Evolutionary conservation across 2,888 invertebrate genomes (phyloP).

Genomic region (Frankliniella fusca): DNA sequence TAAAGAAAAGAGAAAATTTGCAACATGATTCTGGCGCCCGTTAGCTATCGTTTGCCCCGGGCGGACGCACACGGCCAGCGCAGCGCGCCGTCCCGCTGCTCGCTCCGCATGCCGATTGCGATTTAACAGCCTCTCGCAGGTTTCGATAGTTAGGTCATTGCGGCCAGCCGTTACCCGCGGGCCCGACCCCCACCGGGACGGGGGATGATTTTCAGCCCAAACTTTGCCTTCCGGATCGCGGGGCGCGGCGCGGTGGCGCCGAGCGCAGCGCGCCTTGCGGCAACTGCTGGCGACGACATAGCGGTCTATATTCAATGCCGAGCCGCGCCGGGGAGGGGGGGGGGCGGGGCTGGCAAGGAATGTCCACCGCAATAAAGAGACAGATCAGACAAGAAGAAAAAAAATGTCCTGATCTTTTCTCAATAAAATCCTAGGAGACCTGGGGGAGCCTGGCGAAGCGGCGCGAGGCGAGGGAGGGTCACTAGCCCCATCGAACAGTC

Average conservation of each 20-base stretch:
- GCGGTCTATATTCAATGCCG: conserved; percentile 15
- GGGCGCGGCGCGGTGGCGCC: too few species aligned
- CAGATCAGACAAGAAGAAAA: too few species aligned
- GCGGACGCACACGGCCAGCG: background rate
- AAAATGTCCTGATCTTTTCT: too few species aligned
- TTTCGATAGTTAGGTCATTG: conserved; percentile 14
- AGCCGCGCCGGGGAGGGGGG: background rate
- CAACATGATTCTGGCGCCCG: too few species aligned
- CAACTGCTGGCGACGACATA: background rate
- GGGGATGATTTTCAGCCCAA: conserved; percentile 16
- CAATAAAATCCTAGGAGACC: too few species aligned
- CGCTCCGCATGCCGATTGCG: conserved; percentile 16
- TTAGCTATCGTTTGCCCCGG: too few species aligned
- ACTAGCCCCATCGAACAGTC: too few species aligned
- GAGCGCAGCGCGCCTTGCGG: background rate
- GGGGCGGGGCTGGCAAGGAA: too few species aligned
- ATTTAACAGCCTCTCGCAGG: conserved; percentile 11
- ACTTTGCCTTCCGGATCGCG: background rate
- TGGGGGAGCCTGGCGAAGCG: too few species aligned
- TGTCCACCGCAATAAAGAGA: too few species aligned
- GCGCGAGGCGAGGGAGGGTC: too few species aligned
- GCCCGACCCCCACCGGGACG: background rate
- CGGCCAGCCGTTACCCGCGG: conserved; percentile 2
- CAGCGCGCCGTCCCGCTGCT: background rate
- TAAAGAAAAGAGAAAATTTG: background rate